A percentile compares a stretch with the other conserved stretches of the same genome.
Evolutionary conservation across 1,140 invertebrate species (phyloP).

Genomic region (Gonioctena quinquepunctata): DNA sequence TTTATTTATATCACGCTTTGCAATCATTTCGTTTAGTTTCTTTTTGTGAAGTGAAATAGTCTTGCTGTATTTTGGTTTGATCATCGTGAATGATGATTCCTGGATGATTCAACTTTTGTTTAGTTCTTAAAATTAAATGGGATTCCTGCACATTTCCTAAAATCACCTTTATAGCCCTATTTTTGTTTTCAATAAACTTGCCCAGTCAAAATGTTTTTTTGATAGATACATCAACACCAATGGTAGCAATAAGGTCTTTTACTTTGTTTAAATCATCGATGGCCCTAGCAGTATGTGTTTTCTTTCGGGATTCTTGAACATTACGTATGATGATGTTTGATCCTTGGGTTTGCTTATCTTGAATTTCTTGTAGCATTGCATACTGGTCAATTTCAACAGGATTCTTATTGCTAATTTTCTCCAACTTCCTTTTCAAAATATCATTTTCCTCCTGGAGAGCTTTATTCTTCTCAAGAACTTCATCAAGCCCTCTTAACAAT

Average conservation of each 20-base stretch:
- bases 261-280: not conserved
- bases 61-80: not conserved
- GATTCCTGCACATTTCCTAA: not conserved
- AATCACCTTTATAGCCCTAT: not conserved
- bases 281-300: not conserved
- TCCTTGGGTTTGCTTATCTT: not conserved
- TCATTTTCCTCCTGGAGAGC: not conserved
- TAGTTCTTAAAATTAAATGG: not conserved
- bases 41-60: not conserved
- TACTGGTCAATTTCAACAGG: not conserved
- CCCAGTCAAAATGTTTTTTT: not conserved
- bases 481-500: not conserved
- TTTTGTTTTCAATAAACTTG: not conserved
- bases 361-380: not conserved
- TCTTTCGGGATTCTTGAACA: not conserved
- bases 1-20: not conserved
- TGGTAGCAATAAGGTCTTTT: not conserved
- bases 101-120: not conserved
- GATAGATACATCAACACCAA: not conserved
- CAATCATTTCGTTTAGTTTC: not conserved
- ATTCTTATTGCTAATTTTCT: conserved; percentile 1
- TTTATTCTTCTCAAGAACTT: conserved; percentile 1
- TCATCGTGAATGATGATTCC: not conserved
- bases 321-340: not conserved
- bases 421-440: not conserved